Evolutionary conservation across 2,888 invertebrate species (phyloP).

Genomic region (Rhagophthalmus giganteus): DNA sequence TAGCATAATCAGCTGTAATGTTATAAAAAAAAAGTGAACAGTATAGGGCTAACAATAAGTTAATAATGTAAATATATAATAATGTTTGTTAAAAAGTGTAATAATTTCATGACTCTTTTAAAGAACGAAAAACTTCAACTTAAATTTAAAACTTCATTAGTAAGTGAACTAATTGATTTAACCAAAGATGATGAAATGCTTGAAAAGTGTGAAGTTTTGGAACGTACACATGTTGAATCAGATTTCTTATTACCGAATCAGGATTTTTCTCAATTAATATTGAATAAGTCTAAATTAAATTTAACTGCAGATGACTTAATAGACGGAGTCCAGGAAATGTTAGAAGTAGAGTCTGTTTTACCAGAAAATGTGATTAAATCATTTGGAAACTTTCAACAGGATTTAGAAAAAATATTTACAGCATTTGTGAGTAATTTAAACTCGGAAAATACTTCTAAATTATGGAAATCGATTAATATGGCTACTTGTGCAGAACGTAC

Average conservation of each 20-base stretch:
- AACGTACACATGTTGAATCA: no score
- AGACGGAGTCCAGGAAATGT: conserved; percentile 17
- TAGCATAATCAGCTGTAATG: no score
- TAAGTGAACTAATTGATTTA: conserved; percentile 15
- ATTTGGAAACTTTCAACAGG: conserved; percentile 10
- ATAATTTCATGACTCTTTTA: no score
- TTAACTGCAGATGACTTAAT: conserved; percentile 20
- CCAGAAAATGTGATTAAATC: conserved; percentile 20
- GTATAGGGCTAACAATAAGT: no score
- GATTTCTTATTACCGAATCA: not conserved
- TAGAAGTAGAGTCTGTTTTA: conserved; percentile 25
- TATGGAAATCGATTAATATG: conserved; percentile 21
- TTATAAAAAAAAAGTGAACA: no score
- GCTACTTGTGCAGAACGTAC: conserved; percentile 7
- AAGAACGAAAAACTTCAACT: conserved; percentile 5
- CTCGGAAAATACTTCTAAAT: conserved; percentile 16
- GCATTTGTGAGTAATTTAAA: conserved; percentile 13
- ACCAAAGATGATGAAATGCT: conserved; percentile 12
- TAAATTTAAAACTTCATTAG: not conserved
- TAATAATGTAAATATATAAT: no score
- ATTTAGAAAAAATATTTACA: conserved; percentile 18
- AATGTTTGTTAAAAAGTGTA: no score
- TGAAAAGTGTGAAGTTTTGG: not conserved
- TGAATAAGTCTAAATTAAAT: conserved; percentile 1
- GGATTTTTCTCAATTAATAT: not conserved